Evolutionary conservation across 2,113 vertebrate genomes (phyloP), one percentile per base, ranked within the genome.

Genomic region (Pachyramphus minor): DNA sequence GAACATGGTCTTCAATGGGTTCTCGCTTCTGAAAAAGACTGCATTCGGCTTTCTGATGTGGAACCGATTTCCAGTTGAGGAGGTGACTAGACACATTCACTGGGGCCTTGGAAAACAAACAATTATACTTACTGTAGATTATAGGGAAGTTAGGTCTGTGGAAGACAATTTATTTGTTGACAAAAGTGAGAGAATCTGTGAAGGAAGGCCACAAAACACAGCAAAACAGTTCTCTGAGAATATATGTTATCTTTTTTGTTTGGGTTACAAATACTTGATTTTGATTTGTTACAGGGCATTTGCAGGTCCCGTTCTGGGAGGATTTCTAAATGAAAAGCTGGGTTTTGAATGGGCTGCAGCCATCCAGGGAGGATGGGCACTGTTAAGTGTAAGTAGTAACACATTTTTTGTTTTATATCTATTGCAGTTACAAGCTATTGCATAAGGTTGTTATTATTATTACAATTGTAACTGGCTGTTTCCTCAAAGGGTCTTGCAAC

Each of bases 271-370:
- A 4, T 86, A 45, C 10, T 37, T 87, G 33, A 24, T 71, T 74
- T 80, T 49, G 23, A 37, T 91, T 73, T 91, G 55, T 88, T 94
- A 41, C 80, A 99, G 99, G 88, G 98, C 98, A 96, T 99, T 99
- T 94, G 95, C 98, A 80, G 99, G 99, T 41, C 99, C 99, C 4
- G 96, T 95, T 3, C 71, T 99, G 22, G 99, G 99, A 50, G 99
- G 99, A 69, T 97, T 99, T 87, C 94, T 99, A 47, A 98, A 98
- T 80, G 98, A 99, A 56, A 97, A 97, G 41, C 97, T 99, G 56
- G 97, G 96, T 91, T 99, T 99, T 90, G 98, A 99, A 83, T 99
- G 99, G 99, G 98, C 99, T 4, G 98, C 99, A 39, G 91, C 96
- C 37, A 50, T 98, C 27, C 99, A 99, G 94, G 99, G 98, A 89